A percentile compares a stretch with the other conserved stretches of the same genome.
Conservation (phyloP, 2,888 invertebrate genomes). For the Conomelus anceps region DNA sequence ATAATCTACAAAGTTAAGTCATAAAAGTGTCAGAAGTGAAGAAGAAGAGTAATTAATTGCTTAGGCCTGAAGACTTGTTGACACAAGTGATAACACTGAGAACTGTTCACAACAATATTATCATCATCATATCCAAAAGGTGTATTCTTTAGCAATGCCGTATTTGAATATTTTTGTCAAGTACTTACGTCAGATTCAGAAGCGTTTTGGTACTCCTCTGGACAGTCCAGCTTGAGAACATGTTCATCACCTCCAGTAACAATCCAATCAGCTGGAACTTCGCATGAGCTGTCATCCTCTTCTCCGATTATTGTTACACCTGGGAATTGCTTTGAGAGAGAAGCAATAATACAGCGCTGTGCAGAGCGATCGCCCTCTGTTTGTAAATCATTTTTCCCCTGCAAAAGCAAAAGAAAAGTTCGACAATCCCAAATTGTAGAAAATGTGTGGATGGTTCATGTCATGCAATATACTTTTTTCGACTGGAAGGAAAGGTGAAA, state of each 20-base stretch:
- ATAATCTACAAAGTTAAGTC: too few species aligned
- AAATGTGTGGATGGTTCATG: not conserved
- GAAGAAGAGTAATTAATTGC: too few species aligned
- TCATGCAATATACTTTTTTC: conserved; percentile 18
- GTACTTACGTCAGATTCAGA: conserved; percentile 63
- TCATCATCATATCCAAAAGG: too few species aligned
- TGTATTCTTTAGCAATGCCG: too few species aligned
- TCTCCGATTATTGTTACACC: conserved; percentile 81
- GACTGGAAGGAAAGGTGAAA: too few species aligned
- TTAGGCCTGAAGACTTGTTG: too few species aligned
- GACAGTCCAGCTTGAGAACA: conserved; percentile 59
- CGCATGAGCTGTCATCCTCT: conserved; percentile 57
- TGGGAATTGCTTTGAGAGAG: conserved; percentile 77
- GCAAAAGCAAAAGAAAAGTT: conserved; percentile 33
- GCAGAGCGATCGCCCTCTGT: conserved; percentile 97
- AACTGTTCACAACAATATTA: too few species aligned
- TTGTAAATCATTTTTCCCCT: conserved; percentile 90
- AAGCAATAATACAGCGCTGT: conserved; percentile 86
- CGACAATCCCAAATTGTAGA: not conserved
- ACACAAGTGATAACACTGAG: too few species aligned
- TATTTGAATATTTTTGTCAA: too few species aligned
- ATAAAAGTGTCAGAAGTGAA: too few species aligned
- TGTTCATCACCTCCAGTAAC: conserved; percentile 64
- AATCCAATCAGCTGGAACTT: conserved; percentile 67
- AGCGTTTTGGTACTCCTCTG: conserved; percentile 54